These are phyloP conservation scores for Smutsia gigantea DNA, from an alignment of 2,797 vertebrate genomes.

Conservation along the genomic window DNA sequence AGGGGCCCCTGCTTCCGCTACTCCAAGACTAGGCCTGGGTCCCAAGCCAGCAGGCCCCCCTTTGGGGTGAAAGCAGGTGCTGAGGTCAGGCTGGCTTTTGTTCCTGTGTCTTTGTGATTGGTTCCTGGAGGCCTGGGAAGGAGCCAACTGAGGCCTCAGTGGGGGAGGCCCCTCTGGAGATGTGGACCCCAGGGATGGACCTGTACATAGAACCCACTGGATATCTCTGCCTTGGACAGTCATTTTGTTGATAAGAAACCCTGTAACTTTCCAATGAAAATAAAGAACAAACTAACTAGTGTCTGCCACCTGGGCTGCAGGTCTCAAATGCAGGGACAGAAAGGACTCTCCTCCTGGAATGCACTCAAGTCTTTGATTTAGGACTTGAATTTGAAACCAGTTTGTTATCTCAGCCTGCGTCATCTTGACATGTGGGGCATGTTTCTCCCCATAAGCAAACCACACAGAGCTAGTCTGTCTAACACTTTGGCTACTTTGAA, in stretches of 20 bases:
- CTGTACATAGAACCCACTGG: constrained; percentile 45
- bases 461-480: not conserved
- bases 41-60: not conserved
- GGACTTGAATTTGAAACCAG: not conserved
- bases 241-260: constrained; percentile 71
- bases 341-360: not conserved
- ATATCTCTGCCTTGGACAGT: constrained; percentile 29
- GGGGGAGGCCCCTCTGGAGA: not conserved
- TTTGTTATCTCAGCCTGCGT: not conserved
- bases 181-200: not conserved
- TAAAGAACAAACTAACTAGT: constrained; percentile 76
- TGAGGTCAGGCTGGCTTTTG: not conserved
- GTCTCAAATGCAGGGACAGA: not conserved
- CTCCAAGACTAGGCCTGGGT: not conserved
- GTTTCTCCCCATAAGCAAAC: not conserved
- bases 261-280: constrained; percentile 78
- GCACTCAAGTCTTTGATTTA: not conserved
- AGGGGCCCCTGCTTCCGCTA: not conserved
- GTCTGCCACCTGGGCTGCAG: constrained; percentile 10
- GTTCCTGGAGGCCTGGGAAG: constrained; percentile 13
- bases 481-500: not conserved
- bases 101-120: not conserved
- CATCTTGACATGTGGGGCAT: not conserved
- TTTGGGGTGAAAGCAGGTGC: not conserved
- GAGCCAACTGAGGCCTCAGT: not conserved